Percentiles rank a stretch among this genome's conserved stretches.
These are phyloP conservation scores for Rutpela maculata DNA, from an alignment of 2,888 invertebrate species.

Conservation along the genomic window DNA sequence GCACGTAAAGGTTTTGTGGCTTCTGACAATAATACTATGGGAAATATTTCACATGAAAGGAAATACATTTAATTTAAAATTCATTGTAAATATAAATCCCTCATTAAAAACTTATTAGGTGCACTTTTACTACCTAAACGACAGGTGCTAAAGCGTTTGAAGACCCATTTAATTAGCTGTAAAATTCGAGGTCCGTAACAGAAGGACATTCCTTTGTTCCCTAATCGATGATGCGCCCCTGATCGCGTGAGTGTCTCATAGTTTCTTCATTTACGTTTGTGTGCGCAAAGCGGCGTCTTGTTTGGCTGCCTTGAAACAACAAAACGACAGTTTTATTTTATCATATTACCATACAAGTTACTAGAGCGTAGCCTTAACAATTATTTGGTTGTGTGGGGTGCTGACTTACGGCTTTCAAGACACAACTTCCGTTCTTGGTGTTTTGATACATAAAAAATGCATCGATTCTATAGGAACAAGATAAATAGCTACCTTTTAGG, in stretches of 20 bases:
- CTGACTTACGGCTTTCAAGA: conserved; percentile 19
- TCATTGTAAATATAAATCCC: not conserved
- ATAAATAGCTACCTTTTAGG: no score
- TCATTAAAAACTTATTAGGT: conserved; percentile 4
- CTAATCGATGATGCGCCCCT: conserved; percentile 1
- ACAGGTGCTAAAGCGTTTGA: not conserved
- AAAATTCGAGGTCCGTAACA: not conserved
- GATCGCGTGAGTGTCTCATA: conserved; percentile 9
- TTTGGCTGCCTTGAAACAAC: conserved; percentile 26
- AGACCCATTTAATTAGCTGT: not conserved
- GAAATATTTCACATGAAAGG: no score
- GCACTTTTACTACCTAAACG: not conserved
- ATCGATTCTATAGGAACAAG: not conserved
- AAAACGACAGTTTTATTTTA: conserved; percentile 48
- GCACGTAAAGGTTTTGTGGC: no score
- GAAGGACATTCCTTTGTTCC: not conserved
- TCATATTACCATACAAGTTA: conserved; percentile 50
- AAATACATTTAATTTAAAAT: no score
- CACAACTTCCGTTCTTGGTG: conserved; percentile 19
- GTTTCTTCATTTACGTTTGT: conserved; percentile 15
- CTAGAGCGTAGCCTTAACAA: conserved; percentile 27
- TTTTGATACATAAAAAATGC: not conserved
- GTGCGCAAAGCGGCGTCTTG: conserved; percentile 24
- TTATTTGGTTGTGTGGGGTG: conserved; percentile 34
- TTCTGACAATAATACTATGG: no score